A percentile compares a stretch with the other conserved stretches of the same genome.
Evolutionary conservation across 2,888 invertebrate species (phyloP).

Genomic region (Tridacna gigas): DNA sequence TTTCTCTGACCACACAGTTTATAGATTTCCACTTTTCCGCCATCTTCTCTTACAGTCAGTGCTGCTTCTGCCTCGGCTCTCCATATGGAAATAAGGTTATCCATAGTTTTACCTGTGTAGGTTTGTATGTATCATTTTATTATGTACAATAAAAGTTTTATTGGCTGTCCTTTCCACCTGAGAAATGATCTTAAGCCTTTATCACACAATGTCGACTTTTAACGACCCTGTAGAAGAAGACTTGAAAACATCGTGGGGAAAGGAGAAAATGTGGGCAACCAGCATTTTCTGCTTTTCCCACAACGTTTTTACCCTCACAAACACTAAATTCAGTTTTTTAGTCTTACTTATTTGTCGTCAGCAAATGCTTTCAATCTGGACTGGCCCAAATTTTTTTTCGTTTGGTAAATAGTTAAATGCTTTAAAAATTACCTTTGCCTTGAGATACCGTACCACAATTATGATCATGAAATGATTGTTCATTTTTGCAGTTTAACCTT

Average conservation of each 20-base stretch:
- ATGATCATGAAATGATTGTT: no score
- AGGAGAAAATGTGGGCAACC: not conserved
- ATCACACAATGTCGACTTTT: not conserved
- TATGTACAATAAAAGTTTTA: no score
- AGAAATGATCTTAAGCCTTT: not conserved
- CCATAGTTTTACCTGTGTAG: conserved; percentile 60
- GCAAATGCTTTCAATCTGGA: no score
- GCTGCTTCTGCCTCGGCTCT: conserved; percentile 65
- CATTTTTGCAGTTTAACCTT: no score
- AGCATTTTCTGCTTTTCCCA: not conserved
- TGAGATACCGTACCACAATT: no score
- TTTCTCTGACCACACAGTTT: conserved; percentile 71
- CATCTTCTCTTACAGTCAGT: conserved; percentile 57
- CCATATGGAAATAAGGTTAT: conserved; percentile 66
- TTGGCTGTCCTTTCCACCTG: no score
- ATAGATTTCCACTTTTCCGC: conserved; percentile 64
- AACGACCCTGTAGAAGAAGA: not conserved
- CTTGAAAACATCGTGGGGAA: not conserved
- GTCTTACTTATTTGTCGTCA: no score
- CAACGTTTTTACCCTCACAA: no score
- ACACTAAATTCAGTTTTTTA: no score
- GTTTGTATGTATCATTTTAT: not conserved
- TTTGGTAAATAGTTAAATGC: no score
- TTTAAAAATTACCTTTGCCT: no score
- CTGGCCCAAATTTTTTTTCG: no score